Conservation (phyloP, 2,888 invertebrate genomes). For the Cremastobaeus sp. region DNA sequence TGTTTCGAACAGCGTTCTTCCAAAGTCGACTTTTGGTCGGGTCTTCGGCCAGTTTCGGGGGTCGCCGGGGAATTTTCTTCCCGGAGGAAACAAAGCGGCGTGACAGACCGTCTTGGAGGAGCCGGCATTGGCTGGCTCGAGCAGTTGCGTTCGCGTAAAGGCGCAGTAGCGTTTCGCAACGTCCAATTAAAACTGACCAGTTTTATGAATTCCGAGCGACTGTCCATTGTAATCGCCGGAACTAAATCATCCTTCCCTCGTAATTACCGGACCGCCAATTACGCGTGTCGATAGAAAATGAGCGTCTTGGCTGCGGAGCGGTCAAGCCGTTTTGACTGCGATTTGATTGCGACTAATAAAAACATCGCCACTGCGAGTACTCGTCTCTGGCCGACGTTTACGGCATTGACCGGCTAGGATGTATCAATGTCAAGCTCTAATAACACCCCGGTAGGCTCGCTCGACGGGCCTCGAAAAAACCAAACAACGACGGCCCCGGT, state of each 20-base stretch:
- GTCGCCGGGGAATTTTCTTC: too few species aligned
- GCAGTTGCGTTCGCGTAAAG: constrained; percentile 34
- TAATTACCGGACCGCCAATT: constrained; percentile 16
- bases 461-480: constrained; percentile 53
- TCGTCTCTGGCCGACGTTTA: constrained; percentile 6
- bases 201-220: constrained; percentile 15
- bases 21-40: too few species aligned
- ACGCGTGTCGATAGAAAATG: constrained; percentile 24
- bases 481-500: constrained; percentile 49
- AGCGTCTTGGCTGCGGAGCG: constrained; percentile 7
- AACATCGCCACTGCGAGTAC: constrained; percentile 22
- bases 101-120: too few species aligned
- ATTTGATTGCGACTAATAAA: constrained; percentile 34
- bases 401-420: constrained; percentile 63
- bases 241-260: constrained; percentile 17
- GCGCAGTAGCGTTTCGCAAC: constrained; percentile 32
- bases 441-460: constrained; percentile 68
- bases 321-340: constrained; percentile 25
- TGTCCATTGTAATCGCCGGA: constrained; percentile 22
- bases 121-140: too few species aligned
- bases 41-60: too few species aligned
- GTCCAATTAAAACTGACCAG: constrained; percentile 16
- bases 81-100: too few species aligned
- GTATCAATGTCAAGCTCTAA: constrained; percentile 75
- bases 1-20: too few species aligned